These are phyloP conservation scores for Gopherus flavomarginatus DNA, from an alignment of 2,113 vertebrate species.

Conservation along the genomic window DNA sequence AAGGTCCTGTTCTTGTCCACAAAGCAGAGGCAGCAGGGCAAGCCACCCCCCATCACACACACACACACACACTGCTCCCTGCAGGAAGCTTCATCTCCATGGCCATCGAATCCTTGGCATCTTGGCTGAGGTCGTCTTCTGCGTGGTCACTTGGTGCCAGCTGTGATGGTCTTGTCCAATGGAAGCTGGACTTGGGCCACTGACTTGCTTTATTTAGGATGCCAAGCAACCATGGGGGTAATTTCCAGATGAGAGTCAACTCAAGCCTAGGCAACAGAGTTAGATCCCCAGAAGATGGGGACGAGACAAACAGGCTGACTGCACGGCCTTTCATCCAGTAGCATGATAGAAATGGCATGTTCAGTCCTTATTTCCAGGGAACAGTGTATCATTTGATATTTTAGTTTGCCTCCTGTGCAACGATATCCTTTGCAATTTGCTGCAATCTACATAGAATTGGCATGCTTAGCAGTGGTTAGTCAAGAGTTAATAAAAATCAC, in stretches of 20 bases:
- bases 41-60: not conserved
- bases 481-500: not conserved
- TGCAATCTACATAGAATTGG: not conserved
- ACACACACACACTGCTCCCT: not conserved
- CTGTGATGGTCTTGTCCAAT: not conserved
- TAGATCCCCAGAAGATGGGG: not conserved
- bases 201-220: not conserved
- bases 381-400: not conserved
- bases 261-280: not conserved
- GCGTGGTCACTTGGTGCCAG: not conserved
- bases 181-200: not conserved
- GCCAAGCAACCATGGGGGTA: not conserved
- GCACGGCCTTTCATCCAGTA: not conserved
- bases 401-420: not conserved
- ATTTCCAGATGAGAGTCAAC: not conserved
- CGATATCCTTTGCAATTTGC: not conserved
- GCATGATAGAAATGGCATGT: not conserved
- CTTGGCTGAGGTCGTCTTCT: not conserved
- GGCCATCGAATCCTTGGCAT: not conserved
- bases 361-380: not conserved
- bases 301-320: not conserved
- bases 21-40: not conserved
- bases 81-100: not conserved
- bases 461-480: not conserved
- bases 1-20: not conserved